Conservation (phyloP, 2,888 invertebrate species). For the Pammene fasciana region DNA sequence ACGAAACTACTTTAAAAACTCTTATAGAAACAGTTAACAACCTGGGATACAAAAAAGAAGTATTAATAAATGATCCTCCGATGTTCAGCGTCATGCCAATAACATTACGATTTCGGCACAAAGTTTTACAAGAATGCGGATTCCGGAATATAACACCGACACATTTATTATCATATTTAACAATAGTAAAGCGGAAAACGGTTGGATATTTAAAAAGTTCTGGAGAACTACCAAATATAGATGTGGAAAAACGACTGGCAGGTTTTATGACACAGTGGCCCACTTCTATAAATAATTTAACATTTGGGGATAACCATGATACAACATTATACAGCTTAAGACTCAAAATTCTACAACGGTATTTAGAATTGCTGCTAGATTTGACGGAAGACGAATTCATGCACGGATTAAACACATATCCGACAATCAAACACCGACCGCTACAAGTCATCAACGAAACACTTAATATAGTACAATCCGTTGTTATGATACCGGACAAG, state of each 20-base stretch:
- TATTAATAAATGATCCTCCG: constrained; percentile 60
- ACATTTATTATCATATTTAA: constrained; percentile 61
- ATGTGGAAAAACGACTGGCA: constrained; percentile 73
- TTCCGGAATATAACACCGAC: constrained; percentile 56
- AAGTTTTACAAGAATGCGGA: constrained; percentile 75
- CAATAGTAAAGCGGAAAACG: constrained; percentile 62
- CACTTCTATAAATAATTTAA: constrained; percentile 70
- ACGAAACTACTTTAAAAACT: constrained; percentile 53
- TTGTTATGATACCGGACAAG: constrained; percentile 63
- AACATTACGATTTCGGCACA: constrained; percentile 66
- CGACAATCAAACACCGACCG: constrained; percentile 76
- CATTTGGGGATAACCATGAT: constrained; percentile 63
- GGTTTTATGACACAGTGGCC: constrained; percentile 77
- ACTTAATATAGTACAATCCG: constrained; percentile 64
- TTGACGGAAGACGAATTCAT: constrained; percentile 68
- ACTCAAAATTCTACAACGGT: constrained; percentile 74
- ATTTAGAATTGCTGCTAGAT: constrained; percentile 73
- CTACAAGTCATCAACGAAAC: constrained; percentile 69
- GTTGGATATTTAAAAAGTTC: constrained; percentile 62
- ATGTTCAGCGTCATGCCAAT: constrained; percentile 67
- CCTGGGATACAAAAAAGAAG: constrained; percentile 60
- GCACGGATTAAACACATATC: constrained; percentile 72
- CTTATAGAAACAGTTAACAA: constrained; percentile 58
- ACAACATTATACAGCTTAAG: constrained; percentile 63
- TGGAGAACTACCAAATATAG: constrained; percentile 57